A percentile compares a stretch with the other conserved stretches of the same genome.
Evolutionary conservation across 2,113 vertebrate species (phyloP).

Genomic region (Abramis brama): DNA sequence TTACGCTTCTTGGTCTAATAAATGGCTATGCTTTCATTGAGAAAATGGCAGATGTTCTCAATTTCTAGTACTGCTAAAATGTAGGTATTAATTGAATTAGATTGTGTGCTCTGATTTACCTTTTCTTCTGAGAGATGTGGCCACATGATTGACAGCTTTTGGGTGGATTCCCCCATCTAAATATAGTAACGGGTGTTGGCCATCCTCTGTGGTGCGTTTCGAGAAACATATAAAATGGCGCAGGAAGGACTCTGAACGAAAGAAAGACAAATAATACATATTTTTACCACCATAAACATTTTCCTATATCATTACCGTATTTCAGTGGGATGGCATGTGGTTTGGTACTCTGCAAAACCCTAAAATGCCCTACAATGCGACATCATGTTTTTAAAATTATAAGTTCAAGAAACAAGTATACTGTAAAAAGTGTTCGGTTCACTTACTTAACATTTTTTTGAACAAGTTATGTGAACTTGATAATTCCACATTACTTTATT

Average conservation of each 20-base stretch:
- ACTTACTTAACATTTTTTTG: no score
- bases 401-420: constrained; percentile 25
- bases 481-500: no score
- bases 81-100: constrained; percentile 61
- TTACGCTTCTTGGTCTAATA: neutral
- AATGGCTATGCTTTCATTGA: neutral
- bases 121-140: constrained; percentile 62
- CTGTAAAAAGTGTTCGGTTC: no score
- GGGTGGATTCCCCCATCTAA: constrained; percentile 77
- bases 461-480: no score
- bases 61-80: neutral
- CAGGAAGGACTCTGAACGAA: constrained; percentile 62
- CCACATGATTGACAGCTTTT: constrained; percentile 69
- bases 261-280: constrained; percentile 74
- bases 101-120: constrained; percentile 65
- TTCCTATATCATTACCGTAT: constrained; percentile 74
- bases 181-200: constrained; percentile 79
- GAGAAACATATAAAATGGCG: constrained; percentile 68
- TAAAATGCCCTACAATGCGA: neutral
- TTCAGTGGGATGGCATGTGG: constrained; percentile 65
- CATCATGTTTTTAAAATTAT: constrained; percentile 13
- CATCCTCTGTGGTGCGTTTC: constrained; percentile 70
- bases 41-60: constrained; percentile 1
- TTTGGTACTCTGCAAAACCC: constrained; percentile 43
- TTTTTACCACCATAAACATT: constrained; percentile 76